phyloP scores from a whole-genome alignment of 2,113 vertebrate species.

The Rhabdornis inornatus region DNA sequence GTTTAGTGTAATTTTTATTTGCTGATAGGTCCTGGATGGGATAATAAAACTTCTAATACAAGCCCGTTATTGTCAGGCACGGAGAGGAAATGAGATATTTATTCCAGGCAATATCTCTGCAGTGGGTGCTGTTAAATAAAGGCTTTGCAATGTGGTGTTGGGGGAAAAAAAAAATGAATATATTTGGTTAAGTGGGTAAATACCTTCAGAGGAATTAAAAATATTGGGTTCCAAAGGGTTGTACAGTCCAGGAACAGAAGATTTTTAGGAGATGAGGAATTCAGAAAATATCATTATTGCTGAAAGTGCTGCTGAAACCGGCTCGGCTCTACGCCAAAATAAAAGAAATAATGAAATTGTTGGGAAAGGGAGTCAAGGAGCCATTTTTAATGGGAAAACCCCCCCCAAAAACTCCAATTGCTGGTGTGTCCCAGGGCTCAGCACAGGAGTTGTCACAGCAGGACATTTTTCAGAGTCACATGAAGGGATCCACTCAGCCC shows the following conservation, averaged over 20 bases:
- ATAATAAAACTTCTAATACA: neutral
- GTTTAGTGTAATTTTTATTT: neutral
- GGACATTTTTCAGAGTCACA: neutral
- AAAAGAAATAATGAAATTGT: fast-evolving
- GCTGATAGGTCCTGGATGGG: neutral
- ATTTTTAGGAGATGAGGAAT: neutral
- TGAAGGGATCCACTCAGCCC: neutral
- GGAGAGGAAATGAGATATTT: neutral
- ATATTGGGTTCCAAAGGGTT: neutral
- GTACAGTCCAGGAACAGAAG: neutral
- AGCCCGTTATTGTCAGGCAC: neutral
- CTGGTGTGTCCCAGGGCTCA: neutral
- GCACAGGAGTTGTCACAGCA: fast-evolving
- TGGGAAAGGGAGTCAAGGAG: neutral
- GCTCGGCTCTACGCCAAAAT: neutral
- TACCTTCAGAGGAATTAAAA: neutral
- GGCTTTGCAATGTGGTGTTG: neutral
- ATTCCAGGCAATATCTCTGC: neutral
- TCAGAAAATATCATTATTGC: neutral
- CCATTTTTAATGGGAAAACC: fast-evolving
- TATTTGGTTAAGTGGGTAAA: neutral
- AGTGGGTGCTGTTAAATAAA: neutral
- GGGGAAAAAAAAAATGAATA: neutral
- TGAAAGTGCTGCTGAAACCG: neutral
- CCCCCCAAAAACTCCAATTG: neutral